phyloP scores from a whole-genome alignment of 2,888 invertebrate genomes.

The Phortica magna region DNA sequence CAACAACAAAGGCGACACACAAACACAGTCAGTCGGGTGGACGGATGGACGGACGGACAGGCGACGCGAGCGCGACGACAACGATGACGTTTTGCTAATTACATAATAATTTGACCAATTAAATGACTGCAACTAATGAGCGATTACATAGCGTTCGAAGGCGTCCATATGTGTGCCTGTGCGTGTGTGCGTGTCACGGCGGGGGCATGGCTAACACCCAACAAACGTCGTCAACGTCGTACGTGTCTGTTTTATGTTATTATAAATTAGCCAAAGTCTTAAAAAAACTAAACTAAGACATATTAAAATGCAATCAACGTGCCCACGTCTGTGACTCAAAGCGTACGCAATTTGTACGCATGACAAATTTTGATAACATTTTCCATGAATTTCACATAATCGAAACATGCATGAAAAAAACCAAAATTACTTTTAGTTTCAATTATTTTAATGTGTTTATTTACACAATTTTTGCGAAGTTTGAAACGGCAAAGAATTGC shows the following conservation, averaged over 20 bases:
- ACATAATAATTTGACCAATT: slow-evolving; percentile 75
- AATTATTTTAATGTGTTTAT: slow-evolving; percentile 45
- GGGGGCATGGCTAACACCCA: slow-evolving; percentile 45
- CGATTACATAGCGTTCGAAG: slow-evolving; percentile 61
- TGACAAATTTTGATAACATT: slow-evolving; percentile 62
- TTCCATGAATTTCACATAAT: slow-evolving; percentile 51
- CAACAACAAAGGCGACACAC: neutral
- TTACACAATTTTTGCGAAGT: neutral
- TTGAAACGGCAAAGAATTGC: neutral
- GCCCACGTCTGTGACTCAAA: slow-evolving; percentile 56
- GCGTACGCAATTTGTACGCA: slow-evolving; percentile 66
- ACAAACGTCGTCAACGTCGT: neutral
- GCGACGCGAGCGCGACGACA: slow-evolving; percentile 36
- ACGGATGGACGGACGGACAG: neutral
- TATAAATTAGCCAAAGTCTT: neutral
- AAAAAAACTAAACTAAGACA: neutral
- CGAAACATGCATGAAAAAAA: slow-evolving; percentile 3
- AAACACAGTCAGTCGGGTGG: neutral
- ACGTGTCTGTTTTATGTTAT: neutral
- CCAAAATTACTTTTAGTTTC: slow-evolving; percentile 46
- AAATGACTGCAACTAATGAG: slow-evolving; percentile 69
- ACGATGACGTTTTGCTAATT: slow-evolving; percentile 65
- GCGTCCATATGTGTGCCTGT: neutral
- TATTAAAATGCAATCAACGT: slow-evolving; percentile 66
- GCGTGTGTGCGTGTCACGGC: neutral